Conservation (phyloP, 2,888 invertebrate species). For the Platycheirus rosarum region DNA sequence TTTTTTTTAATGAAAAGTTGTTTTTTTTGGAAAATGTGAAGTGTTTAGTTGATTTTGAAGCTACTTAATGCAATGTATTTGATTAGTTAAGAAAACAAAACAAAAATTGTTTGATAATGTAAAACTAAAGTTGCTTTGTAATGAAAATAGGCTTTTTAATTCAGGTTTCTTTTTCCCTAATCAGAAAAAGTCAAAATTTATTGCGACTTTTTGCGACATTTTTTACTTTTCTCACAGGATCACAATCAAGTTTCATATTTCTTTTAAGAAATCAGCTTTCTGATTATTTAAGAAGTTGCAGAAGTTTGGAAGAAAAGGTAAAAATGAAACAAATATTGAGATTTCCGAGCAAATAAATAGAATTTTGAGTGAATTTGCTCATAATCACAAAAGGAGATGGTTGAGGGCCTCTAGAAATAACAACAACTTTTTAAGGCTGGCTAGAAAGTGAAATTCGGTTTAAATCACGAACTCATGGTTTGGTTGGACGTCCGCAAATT, state of each 20-base stretch:
- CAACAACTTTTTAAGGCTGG: slow-evolving; percentile 3
- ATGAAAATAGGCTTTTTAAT: neutral
- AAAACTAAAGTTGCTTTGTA: neutral
- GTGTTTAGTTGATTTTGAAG: no score
- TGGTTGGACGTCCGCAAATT: neutral
- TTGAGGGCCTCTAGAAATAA: slow-evolving; percentile 20
- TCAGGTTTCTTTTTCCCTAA: neutral
- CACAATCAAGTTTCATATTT: slow-evolving; percentile 8
- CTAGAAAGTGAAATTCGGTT: neutral
- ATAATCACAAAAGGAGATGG: slow-evolving; percentile 15
- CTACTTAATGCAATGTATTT: no score
- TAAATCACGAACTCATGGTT: slow-evolving; percentile 8
- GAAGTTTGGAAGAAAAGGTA: slow-evolving; percentile 15
- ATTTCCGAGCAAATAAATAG: neutral
- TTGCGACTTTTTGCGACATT: neutral
- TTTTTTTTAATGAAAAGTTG: no score
- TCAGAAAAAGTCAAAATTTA: neutral
- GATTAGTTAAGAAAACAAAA: no score
- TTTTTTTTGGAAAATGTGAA: no score
- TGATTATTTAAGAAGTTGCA: neutral
- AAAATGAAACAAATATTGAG: slow-evolving; percentile 13
- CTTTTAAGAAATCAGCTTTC: slow-evolving; percentile 13
- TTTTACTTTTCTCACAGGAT: neutral
- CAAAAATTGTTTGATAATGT: no score
- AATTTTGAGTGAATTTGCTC: neutral